A percentile compares a stretch with the other conserved stretches of the same genome.
phyloP scores from a whole-genome alignment of 2,797 vertebrate genomes.

The Etheostoma nigrum region DNA sequence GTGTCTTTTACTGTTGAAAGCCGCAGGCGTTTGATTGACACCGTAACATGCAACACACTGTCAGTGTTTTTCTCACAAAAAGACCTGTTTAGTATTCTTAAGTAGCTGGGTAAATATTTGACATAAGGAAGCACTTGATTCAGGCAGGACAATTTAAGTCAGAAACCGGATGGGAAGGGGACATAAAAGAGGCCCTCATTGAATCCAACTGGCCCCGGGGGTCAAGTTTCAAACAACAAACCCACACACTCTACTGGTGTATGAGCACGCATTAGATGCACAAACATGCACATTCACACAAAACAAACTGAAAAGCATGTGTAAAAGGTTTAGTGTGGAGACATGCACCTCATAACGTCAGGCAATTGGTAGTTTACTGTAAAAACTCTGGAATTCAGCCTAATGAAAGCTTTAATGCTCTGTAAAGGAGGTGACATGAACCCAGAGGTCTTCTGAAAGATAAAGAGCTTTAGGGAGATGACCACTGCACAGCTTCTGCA shows the following conservation, averaged over 20 bases:
- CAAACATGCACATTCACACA: slow-evolving; percentile 37
- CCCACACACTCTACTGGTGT: slow-evolving; percentile 27
- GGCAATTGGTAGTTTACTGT: slow-evolving; percentile 68
- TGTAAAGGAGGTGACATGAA: slow-evolving; percentile 71
- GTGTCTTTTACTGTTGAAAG: slow-evolving; percentile 39
- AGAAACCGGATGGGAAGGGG: slow-evolving; percentile 73
- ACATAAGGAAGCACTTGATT: slow-evolving; percentile 85
- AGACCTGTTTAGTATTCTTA: slow-evolving; percentile 76
- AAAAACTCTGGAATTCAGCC: slow-evolving; percentile 75
- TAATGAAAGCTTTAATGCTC: slow-evolving; percentile 77
- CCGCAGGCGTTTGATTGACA: slow-evolving; percentile 55
- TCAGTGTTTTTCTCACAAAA: slow-evolving; percentile 36
- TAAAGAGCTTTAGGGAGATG: slow-evolving; percentile 44
- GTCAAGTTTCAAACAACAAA: slow-evolving; percentile 76
- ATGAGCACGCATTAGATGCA: slow-evolving; percentile 39
- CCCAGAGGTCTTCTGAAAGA: slow-evolving; percentile 62
- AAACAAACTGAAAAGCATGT: slow-evolving; percentile 41
- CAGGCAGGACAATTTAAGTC: slow-evolving; percentile 64
- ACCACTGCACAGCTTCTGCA: slow-evolving; percentile 6
- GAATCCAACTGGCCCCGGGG: slow-evolving; percentile 58
- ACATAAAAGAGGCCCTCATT: slow-evolving; percentile 81
- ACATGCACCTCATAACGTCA: slow-evolving; percentile 43
- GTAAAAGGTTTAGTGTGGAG: slow-evolving; percentile 64
- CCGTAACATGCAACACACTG: slow-evolving; percentile 22
- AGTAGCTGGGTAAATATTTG: slow-evolving; percentile 74